Evolutionary conservation across 2,113 vertebrate species (phyloP).

Genomic region (Pseudorectes ferrugineus): DNA sequence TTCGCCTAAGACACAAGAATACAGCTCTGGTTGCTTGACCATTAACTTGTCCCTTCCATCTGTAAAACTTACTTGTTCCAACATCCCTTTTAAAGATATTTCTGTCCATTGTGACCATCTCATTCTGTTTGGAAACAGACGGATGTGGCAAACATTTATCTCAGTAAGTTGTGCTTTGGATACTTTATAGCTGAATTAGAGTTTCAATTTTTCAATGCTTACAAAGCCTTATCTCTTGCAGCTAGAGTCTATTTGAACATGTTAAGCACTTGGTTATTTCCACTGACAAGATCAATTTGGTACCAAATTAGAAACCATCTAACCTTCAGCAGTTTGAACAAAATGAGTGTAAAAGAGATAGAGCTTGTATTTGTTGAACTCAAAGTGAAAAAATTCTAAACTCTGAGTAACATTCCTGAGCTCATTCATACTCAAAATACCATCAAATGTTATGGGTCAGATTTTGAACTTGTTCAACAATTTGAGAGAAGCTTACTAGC

Average conservation of each 20-base stretch:
- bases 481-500: neutral
- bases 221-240: conserved; percentile 17
- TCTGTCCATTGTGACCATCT: neutral
- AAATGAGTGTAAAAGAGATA: neutral
- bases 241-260: neutral
- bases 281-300: neutral
- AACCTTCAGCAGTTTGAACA: neutral
- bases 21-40: neutral
- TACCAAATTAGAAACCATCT: neutral
- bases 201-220: neutral
- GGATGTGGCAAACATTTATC: neutral
- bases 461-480: neutral
- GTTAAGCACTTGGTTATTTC: neutral
- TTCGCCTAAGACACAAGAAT: neutral
- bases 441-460: neutral
- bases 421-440: neutral
- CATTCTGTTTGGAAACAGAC: neutral
- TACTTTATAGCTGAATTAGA: neutral
- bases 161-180: neutral
- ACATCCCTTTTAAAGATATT: neutral
- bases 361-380: neutral
- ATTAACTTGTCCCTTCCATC: neutral
- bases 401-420: neutral
- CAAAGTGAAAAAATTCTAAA: neutral
- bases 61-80: neutral